Evolutionary conservation across 2,888 invertebrate species (phyloP).

Genomic region (Gortyna flavago): DNA sequence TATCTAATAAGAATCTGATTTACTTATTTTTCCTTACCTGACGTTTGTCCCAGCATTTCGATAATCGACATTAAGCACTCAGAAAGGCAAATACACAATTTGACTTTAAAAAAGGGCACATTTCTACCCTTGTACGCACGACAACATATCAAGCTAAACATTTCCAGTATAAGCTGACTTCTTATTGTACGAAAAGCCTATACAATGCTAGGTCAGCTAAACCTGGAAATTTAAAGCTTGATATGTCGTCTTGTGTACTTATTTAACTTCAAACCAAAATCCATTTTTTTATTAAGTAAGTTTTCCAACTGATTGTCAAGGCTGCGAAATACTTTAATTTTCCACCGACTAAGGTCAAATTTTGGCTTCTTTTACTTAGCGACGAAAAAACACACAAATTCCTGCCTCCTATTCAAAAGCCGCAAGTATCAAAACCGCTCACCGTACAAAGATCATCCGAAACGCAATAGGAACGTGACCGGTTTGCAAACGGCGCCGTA

Average conservation of each 20-base stretch:
- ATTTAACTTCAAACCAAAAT: no score
- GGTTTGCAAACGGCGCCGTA: constrained; percentile 65
- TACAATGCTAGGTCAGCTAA: no score
- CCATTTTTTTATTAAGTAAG: no score
- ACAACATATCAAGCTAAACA: no score
- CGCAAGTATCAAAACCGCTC: constrained; percentile 62
- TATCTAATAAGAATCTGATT: background rate
- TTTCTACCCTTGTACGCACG: no score
- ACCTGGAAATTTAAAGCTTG: no score
- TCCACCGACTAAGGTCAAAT: background rate
- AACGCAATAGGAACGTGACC: constrained; percentile 69
- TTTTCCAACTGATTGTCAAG: background rate
- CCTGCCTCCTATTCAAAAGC: background rate
- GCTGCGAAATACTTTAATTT: background rate
- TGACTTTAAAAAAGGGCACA: no score
- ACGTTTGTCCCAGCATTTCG: background rate
- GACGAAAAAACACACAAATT: background rate
- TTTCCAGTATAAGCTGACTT: no score
- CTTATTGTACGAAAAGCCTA: no score
- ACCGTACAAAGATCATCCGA: constrained; percentile 34
- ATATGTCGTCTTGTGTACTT: no score
- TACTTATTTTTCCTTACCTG: background rate
- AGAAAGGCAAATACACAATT: background rate
- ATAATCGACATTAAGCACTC: background rate
- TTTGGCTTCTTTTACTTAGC: background rate